These are phyloP conservation scores for Sinelater perroti DNA, from an alignment of 2,888 invertebrate genomes.

Conservation along the genomic window DNA sequence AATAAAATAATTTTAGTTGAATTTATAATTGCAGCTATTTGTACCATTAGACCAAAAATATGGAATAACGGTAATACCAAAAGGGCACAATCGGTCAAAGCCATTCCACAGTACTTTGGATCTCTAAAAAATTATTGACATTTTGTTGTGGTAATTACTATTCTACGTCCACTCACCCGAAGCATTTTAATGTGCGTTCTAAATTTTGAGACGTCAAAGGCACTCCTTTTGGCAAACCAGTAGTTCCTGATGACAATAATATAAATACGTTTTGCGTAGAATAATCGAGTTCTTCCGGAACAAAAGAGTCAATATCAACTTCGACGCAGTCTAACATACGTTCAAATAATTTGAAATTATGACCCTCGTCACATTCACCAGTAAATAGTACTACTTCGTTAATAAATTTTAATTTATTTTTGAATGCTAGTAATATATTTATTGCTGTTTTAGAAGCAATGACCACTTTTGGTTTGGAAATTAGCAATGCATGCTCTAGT, in stretches of 20 bases:
- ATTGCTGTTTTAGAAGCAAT: slow-evolving; percentile 70
- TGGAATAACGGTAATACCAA: slow-evolving; percentile 75
- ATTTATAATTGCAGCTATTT: slow-evolving; percentile 62
- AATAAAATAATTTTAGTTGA: slow-evolving; percentile 61
- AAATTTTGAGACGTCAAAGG: slow-evolving; percentile 63
- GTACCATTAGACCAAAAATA: slow-evolving; percentile 73
- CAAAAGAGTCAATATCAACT: slow-evolving; percentile 57
- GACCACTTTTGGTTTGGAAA: slow-evolving; percentile 72
- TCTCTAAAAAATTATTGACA: not conserved
- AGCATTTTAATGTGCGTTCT: no score
- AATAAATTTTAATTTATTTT: slow-evolving; percentile 62
- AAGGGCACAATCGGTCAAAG: not conserved
- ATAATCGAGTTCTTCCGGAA: slow-evolving; percentile 61
- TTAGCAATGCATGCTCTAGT: slow-evolving; percentile 65
- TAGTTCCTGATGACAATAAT: slow-evolving; percentile 75
- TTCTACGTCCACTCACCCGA: no score
- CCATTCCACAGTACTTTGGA: not conserved
- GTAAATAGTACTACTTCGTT: slow-evolving; percentile 65
- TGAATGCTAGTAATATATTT: slow-evolving; percentile 64
- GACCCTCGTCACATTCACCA: no score
- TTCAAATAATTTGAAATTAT: no score
- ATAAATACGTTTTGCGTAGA: slow-evolving; percentile 58
- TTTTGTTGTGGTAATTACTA: no score
- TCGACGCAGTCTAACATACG: slow-evolving; percentile 42
- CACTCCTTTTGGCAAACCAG: slow-evolving; percentile 74